These are phyloP conservation scores for Aphelenchoides bicaudatus DNA, from an alignment of 2,888 invertebrate species.

Conservation along the genomic window DNA sequence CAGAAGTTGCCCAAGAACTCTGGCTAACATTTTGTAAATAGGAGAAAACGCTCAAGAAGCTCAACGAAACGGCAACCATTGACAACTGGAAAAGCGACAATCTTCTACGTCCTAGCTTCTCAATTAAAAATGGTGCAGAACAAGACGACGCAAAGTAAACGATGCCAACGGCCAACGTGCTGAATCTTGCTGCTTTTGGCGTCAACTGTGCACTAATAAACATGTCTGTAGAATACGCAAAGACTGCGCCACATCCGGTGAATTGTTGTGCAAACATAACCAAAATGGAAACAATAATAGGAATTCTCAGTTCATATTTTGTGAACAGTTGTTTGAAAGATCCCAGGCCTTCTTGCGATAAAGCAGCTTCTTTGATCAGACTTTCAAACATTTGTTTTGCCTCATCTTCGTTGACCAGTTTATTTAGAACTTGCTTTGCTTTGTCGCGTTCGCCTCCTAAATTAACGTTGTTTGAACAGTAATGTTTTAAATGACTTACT, in stretches of 20 bases:
- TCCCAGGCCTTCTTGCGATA: conserved; percentile 38
- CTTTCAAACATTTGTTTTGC: conserved; percentile 47
- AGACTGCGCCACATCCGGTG: conserved; percentile 63
- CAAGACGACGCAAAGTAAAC: conserved; percentile 64
- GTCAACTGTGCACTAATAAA: conserved; percentile 60
- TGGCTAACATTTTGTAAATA: conserved; percentile 45
- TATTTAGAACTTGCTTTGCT: conserved; percentile 37
- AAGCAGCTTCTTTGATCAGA: conserved; percentile 42
- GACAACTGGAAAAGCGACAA: conserved; percentile 63
- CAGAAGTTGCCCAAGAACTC: conserved; percentile 51
- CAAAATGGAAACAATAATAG: conserved; percentile 45
- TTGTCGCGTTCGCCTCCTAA: conserved; percentile 33
- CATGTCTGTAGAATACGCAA: conserved; percentile 63
- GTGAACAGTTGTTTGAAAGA: conserved; percentile 51
- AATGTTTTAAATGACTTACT: too few species aligned
- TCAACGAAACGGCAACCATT: conserved; percentile 55
- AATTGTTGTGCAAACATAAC: conserved; percentile 63
- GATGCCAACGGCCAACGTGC: conserved; percentile 63
- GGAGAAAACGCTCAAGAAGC: conserved; percentile 46
- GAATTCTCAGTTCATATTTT: conserved; percentile 44
- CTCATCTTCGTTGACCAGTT: conserved; percentile 43
- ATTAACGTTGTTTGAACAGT: too few species aligned
- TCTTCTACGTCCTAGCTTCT: conserved; percentile 62
- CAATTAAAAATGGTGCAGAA: conserved; percentile 63
- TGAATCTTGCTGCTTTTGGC: conserved; percentile 60